Base-by-base conservation (phyloP, 2,888 invertebrate species). In the Fragum fragum region DNA sequence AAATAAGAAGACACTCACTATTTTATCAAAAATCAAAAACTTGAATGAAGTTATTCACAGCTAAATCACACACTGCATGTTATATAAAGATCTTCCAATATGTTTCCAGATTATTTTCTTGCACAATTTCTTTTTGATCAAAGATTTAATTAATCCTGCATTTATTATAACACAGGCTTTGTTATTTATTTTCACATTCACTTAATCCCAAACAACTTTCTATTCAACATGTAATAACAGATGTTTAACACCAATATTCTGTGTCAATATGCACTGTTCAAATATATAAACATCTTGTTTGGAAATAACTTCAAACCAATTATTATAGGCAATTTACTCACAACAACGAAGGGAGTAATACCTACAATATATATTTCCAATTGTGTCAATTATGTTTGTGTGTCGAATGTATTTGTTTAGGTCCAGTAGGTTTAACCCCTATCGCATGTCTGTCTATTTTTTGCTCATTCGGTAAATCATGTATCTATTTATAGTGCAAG, bases 401-500 rank as follows among this genome's bases (percentile, higher is more conserved):
- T 47, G 47, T 66, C 42, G n/a, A 26, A 1, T 42, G 32, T 66
- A 42, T 66, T 66, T 66, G 66, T 66, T 66, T 39, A 66, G 66
- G 66, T 66, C 66, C 66, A 66, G 36, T 36, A 63, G 21, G 63
- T 63, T 63, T 63, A 66, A 21, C 18, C 23, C 66, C 21, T 66
- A 66, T 42, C 66, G 11, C 42, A 42, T 42, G 66, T 66, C 36
- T 42, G 36, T 42, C 66, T 66, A 66, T 66, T 66, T 66, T 66
- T 42, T 28, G 23, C 66, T 36, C 23, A 66, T 11, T 42, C 26
- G 32, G 23, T 42, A 61, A 61, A 61, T 63, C 9, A n/a, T 66
- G 66, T 66, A n/a, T 39, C 66, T 66, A 66, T 66, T 66, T 42
- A 23, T 66, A 66, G 66, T 47, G 47, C 47, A 14, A 57, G 11